Evolutionary conservation across 1,140 invertebrate species (phyloP).

Genomic region (Globodera ellingtonae): DNA sequence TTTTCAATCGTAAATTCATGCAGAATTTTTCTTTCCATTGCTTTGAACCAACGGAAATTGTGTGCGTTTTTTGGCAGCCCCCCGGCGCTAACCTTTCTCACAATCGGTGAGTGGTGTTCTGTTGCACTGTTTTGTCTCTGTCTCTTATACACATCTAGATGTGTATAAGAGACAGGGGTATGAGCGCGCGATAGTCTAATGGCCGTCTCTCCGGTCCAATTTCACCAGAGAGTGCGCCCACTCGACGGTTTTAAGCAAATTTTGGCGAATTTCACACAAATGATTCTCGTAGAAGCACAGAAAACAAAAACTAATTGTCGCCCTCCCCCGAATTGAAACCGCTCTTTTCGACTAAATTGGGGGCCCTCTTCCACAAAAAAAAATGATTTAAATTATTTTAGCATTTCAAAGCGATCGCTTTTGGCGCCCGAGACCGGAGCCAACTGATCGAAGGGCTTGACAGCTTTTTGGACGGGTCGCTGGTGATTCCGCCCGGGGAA

Average conservation of each 20-base stretch:
- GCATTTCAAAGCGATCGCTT: slow-evolving; percentile 65
- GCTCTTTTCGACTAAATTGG: neutral
- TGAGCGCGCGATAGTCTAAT: neutral
- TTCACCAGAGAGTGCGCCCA: neutral
- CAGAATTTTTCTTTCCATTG: neutral
- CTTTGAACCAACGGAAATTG: neutral
- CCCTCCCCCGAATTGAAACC: neutral
- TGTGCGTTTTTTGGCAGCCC: no score
- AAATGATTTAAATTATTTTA: slow-evolving; percentile 21
- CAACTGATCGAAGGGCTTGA: slow-evolving; percentile 66
- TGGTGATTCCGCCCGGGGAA: slow-evolving; percentile 67
- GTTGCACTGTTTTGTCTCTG: neutral
- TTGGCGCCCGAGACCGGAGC: slow-evolving; percentile 55
- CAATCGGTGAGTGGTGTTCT: neutral
- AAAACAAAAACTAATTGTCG: neutral
- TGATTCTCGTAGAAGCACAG: neutral
- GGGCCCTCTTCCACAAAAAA: no score
- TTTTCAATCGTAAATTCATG: neutral
- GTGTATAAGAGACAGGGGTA: no score
- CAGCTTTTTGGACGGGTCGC: slow-evolving; percentile 65
- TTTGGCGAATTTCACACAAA: neutral
- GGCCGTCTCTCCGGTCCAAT: neutral
- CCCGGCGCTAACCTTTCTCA: no score
- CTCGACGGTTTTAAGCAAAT: slow-evolving; percentile 5
- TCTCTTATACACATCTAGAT: no score